These are phyloP conservation scores for Sebastes fasciatus DNA, from an alignment of 2,113 vertebrate species.

Conservation along the genomic window DNA sequence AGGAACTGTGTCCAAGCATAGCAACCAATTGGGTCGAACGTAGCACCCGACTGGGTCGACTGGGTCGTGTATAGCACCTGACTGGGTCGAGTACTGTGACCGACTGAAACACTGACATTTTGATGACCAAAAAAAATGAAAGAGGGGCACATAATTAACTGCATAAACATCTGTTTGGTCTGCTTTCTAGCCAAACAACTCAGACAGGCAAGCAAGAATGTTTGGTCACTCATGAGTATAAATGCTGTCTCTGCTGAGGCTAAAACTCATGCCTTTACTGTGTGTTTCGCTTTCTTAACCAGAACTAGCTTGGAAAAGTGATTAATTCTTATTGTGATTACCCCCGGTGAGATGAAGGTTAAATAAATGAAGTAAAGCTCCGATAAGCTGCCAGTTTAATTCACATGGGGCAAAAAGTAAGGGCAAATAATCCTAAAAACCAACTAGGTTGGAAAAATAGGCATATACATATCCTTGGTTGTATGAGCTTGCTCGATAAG, in stretches of 20 bases:
- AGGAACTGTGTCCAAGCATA: too few species aligned
- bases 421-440: not conserved
- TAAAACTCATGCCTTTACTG: not conserved
- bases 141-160: constrained; percentile 13
- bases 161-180: not conserved
- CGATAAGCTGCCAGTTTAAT: not conserved
- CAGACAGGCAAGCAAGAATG: not conserved
- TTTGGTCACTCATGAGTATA: constrained; percentile 1
- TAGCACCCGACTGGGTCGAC: too few species aligned
- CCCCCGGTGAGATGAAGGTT: not conserved
- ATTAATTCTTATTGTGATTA: not conserved
- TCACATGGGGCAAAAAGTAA: not conserved
- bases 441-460: not conserved
- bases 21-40: too few species aligned
- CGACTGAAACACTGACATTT: not conserved
- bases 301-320: not conserved
- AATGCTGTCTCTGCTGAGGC: not conserved
- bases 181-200: not conserved
- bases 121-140: not conserved
- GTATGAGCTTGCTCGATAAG: not conserved
- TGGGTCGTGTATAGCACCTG: too few species aligned
- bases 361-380: not conserved
- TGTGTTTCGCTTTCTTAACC: not conserved
- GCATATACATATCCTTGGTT: not conserved
- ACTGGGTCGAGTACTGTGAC: too few species aligned